Conservation (phyloP, 2,113 vertebrate genomes). For the Pagrus major region DNA sequence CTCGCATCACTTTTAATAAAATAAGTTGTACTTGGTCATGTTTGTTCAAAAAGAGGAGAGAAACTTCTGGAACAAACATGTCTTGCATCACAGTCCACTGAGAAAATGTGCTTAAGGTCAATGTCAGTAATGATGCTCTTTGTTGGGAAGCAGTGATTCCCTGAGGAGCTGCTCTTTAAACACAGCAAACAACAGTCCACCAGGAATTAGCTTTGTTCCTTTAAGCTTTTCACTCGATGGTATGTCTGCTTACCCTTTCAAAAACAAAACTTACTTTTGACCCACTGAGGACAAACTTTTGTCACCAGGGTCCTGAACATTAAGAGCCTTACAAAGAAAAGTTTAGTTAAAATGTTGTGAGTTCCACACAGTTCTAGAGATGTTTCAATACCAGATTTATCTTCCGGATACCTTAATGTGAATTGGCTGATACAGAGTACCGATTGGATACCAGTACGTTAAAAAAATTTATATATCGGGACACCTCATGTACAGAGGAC, state of each 20-base stretch:
- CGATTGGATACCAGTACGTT: too few species aligned
- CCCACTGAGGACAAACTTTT: background rate
- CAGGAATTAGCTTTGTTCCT: slow-evolving; percentile 4
- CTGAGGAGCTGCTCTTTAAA: slow-evolving; percentile 48
- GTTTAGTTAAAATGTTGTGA: background rate
- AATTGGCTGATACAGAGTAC: too few species aligned
- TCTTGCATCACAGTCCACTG: slow-evolving; percentile 26
- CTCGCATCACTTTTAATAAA: background rate
- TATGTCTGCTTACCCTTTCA: background rate
- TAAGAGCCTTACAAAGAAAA: background rate
- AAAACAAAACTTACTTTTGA: background rate
- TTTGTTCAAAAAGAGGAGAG: background rate
- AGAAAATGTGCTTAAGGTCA: slow-evolving; percentile 50
- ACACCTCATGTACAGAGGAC: too few species aligned
- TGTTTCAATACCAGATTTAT: too few species aligned
- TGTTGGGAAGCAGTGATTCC: slow-evolving; percentile 31
- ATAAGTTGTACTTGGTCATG: background rate
- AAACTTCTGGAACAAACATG: slow-evolving; percentile 16
- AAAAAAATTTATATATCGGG: too few species aligned
- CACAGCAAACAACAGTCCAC: background rate
- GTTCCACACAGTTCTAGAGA: background rate
- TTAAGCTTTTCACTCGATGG: background rate
- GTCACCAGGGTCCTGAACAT: background rate
- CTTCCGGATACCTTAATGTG: too few species aligned
- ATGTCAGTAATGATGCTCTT: slow-evolving; percentile 20